Base-by-base conservation (phyloP, 2,797 vertebrate genomes). In the Gastrophryne carolinensis region DNA sequence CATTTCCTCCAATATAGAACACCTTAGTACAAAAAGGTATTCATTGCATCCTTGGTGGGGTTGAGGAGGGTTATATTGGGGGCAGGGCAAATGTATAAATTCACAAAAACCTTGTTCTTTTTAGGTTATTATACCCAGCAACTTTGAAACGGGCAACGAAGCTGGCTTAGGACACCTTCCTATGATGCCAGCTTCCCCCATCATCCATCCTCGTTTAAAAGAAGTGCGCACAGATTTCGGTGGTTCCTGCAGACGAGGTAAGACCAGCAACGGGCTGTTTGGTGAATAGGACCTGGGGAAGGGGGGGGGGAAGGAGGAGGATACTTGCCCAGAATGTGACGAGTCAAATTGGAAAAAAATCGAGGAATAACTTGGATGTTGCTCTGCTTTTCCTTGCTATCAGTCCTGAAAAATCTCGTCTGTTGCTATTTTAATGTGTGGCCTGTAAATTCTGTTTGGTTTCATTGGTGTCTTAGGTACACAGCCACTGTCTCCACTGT, bases 151-250 rank as follows among this genome's bases (percentile, higher is more conserved):
- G 0, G 91, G 88, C 66, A 91, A 84, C 71, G 90, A 88, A 68
- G 84, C 81, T 9, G 86, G 80, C 5, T 82, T 75, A 19, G 82
- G 92, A 17, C 95, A 98, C 79, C 90, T 98, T 47, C 96, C 97
- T 0, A 88, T 98, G 87, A 90, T 96, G 78, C 91, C 96, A 0
- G 65, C 93, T 4, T 98, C 96, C 66, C 97, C 97, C 10, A 95
- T 99, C 81, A 84, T 98, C 71, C 97, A 99, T 80, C 97, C 97
- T 29, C 95, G 97, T 41, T 94, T 99, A 35, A 89, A 95, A 72
- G 97, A 99, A 87, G 95, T 98, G 85, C 90, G 96, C 21, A 94
- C 92, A 0, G 94, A 95, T 58, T 80, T 94, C 65, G 92, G 94
- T 60, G 92, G 90, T 24, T 94, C 85, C 64, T 84, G 91, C 15